Evolutionary conservation across 2,888 invertebrate species (phyloP), one percentile per base, ranked within the genome.

Genomic region (Drosophila setosimentum): DNA sequence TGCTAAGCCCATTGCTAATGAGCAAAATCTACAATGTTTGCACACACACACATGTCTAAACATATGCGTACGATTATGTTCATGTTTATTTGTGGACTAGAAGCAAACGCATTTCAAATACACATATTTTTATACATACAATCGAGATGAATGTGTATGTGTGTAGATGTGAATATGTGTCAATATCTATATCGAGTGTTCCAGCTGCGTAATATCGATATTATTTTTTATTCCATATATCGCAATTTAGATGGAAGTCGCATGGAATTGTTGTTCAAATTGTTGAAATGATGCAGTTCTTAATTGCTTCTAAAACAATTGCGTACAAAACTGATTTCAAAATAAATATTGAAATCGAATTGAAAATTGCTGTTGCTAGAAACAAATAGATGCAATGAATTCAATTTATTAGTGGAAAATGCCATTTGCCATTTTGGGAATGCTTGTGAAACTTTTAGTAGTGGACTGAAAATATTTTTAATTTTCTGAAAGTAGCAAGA

Each of bases 21-120:
- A 48, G 40, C 13, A n/a, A 42, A 30, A 76, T 29, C 45, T 54
- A 27, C 30, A 16, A 35, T 30, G 3, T 35, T 32, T 37, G 13
- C 37, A 37, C 54, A 51, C n/a, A 30, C 24, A 24, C 32, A 53
- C 32, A 32, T 7, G 37, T 37, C 2, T 1, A 18, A 18, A 8
- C 13, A 32, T 32, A 51, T 10, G 21, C 16, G 21, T 21, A 7
- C 45, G 45, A 21, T 16, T 21, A 16, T 45, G 21, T 8, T 16
- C 4, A 8, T 8, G 8, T 24, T 45, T 21, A 13, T 16, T 45
- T 45, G 21, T 45, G 16, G 45, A 21, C 16, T 21, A 21, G 16
- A 45, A 45, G 21, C 45, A 24, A 45, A 45, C 8, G 45, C 45
- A 45, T 45, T 16, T 45, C 21, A 45, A 24, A 45, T 24, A 8